phyloP scores from a whole-genome alignment of 2,113 vertebrate species.

The Merops nubicus region DNA sequence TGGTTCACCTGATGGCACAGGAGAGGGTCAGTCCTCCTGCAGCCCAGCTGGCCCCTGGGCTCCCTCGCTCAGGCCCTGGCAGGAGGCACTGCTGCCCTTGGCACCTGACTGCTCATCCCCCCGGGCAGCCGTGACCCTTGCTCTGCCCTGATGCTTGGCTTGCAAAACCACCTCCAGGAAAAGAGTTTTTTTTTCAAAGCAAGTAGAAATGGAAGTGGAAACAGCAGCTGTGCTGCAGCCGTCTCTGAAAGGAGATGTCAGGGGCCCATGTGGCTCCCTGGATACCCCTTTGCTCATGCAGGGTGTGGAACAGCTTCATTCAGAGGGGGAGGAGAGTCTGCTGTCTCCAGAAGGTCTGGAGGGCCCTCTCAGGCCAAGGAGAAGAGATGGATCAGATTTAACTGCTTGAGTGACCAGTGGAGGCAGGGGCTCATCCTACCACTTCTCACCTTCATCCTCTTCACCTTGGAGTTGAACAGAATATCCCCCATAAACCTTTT shows the following conservation, averaged over 20 bases:
- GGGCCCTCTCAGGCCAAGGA: neutral
- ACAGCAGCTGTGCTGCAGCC: rapidly evolving
- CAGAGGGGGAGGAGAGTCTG: neutral
- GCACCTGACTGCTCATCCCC: neutral
- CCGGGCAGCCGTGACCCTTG: rapidly evolving
- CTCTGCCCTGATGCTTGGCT: neutral
- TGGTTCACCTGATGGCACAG: conserved; percentile 76
- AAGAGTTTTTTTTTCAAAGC: neutral
- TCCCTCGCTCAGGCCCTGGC: rapidly evolving
- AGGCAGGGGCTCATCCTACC: neutral
- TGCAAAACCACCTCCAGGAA: neutral
- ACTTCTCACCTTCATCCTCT: neutral
- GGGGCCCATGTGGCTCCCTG: neutral
- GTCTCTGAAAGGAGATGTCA: neutral
- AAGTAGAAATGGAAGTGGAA: neutral
- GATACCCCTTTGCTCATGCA: rapidly evolving
- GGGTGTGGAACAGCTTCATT: neutral
- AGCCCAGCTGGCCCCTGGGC: rapidly evolving
- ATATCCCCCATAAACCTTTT: neutral
- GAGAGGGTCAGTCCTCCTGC: rapidly evolving
- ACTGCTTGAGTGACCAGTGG: neutral
- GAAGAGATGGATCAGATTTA: neutral
- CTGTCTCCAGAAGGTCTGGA: neutral
- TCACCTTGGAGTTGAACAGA: neutral
- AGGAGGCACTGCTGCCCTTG: neutral